Evolutionary conservation across 1,140 invertebrate species (phyloP), one percentile per base, ranked within the genome.

Genomic region (Drosophila orosa): DNA sequence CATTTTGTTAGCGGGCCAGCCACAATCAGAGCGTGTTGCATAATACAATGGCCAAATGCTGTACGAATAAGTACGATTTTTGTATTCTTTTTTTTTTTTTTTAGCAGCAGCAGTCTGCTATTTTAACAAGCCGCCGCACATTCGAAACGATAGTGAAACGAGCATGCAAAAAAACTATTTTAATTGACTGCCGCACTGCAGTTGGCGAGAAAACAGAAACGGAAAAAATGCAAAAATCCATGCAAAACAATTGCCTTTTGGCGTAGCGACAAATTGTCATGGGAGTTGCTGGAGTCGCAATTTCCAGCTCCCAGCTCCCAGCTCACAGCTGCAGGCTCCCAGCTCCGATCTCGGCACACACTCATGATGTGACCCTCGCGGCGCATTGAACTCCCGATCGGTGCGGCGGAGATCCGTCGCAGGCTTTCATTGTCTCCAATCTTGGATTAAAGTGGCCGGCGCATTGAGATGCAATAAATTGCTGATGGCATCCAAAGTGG

Each of bases 1-100:
- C 56, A 47, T 61, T 68, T 68, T 63, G 54, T 48, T 47, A n/a
- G 44, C 24, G 31, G 50, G 13, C 50, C 78, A 65, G 57, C 74
- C 81, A 82, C 80, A 90, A 90, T 90, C 80, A 90, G 86, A 90
- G 86, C 86, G 86, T 90, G 86, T 90, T 90, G 83, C 86, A 90
- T 90, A 90, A 90, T 67, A 79, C 79, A 75, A 86, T 72, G 57
- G 71, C 48, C 78, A 58, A 74, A 67, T 78, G 80, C 80, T 83
- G 63, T 57, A 57, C 50, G 35, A 66, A 37, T 33, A 22, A 58
- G 62, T 74, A 56, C 63, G 74, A 78, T 74, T 82, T 73, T 57
- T 61, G 37, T 29, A 9, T 29, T 54, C 39, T 61, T 72, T 63
- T 33, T 22, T 19, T 1, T 7, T 13, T 31, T 50, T 15, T 33